These are phyloP conservation scores for Diachasmimorpha longicaudata DNA, from an alignment of 1,140 invertebrate species.

Conservation along the genomic window DNA sequence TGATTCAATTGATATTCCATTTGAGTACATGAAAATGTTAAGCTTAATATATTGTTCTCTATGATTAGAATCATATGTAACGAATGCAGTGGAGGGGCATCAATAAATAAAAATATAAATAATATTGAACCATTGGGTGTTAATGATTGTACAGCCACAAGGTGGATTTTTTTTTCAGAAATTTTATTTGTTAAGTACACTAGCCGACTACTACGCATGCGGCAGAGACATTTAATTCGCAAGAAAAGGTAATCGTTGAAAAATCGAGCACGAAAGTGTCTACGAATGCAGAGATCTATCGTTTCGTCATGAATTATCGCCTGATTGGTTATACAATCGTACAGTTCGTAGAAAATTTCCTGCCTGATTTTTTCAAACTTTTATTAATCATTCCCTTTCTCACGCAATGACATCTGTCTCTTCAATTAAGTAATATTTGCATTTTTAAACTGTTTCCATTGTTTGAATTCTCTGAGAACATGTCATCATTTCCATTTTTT, in stretches of 20 bases:
- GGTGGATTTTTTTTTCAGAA: constrained; percentile 40
- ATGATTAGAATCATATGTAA: background rate
- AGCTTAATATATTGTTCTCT: background rate
- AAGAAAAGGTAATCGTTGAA: background rate
- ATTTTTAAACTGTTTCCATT: constrained; percentile 27
- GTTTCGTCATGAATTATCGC: too few species aligned
- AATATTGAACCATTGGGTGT: background rate
- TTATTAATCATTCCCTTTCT: constrained; percentile 28
- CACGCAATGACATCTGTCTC: constrained; percentile 36
- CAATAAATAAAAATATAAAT: background rate
- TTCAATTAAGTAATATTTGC: constrained; percentile 16
- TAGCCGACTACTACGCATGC: constrained; percentile 60
- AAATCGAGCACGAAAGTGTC: constrained; percentile 37
- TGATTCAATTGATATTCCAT: background rate
- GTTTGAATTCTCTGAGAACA: constrained; percentile 39
- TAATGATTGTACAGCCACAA: background rate
- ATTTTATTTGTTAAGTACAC: constrained; percentile 64
- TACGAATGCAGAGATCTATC: constrained; percentile 13
- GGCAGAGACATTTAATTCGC: constrained; percentile 44
- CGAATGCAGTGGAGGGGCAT: background rate
- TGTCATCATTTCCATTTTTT: constrained; percentile 39
- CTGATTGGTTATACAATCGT: background rate
- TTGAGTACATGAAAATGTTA: background rate
- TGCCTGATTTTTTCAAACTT: background rate
- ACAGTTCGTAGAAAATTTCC: background rate